Evolutionary conservation across 2,888 invertebrate species (phyloP).

Genomic region (Pheosia tremula): DNA sequence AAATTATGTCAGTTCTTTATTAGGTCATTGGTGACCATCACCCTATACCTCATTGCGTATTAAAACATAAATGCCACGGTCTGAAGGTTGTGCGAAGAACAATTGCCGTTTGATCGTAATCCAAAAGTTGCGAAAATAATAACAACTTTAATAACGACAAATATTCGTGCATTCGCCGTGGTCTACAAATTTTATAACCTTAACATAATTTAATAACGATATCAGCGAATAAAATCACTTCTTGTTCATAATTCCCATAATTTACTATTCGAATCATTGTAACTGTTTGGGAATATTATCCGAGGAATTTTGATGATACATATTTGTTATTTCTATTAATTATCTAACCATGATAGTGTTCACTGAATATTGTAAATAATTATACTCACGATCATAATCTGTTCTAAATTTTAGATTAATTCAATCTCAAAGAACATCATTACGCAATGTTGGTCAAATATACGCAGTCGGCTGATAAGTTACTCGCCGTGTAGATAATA

Average conservation of each 20-base stretch:
- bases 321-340: too few species aligned
- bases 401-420: conserved; percentile 24
- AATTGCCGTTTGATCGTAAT: conserved; percentile 50
- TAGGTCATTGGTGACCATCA: conserved; percentile 29
- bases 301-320: too few species aligned
- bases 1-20: background rate
- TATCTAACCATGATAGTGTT: too few species aligned
- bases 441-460: conserved; percentile 52
- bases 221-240: too few species aligned
- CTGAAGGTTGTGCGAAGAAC: conserved; percentile 51
- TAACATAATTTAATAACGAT: background rate
- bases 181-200: background rate
- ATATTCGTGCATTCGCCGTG: conserved; percentile 5
- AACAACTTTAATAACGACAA: conserved; percentile 5
- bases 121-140: conserved; percentile 46
- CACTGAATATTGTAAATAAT: background rate
- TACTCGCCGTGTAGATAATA: conserved; percentile 36
- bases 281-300: too few species aligned
- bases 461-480: conserved; percentile 38
- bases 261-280: too few species aligned
- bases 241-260: too few species aligned
- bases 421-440: conserved; percentile 45
- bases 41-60: conserved; percentile 28
- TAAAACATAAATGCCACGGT: conserved; percentile 25
- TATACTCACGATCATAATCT: conserved; percentile 34